Conservation (phyloP, 1,140 invertebrate species). For the Pogonomyrmex californicus region DNA sequence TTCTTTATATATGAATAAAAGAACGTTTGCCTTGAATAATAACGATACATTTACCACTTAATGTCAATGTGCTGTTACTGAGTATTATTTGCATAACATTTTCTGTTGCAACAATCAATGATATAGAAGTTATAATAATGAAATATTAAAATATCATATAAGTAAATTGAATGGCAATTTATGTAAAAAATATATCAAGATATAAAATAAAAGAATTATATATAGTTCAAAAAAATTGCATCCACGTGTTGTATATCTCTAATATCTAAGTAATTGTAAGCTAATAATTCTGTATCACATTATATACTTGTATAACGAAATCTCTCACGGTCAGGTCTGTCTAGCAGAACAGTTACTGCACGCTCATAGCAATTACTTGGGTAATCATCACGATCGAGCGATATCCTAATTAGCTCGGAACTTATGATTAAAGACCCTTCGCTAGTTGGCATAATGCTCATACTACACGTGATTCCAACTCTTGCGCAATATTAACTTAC, state of each 20-base stretch:
- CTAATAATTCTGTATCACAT: constrained; percentile 8
- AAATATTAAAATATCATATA: constrained; percentile 17
- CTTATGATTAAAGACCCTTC: constrained; percentile 17
- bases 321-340: constrained; percentile 27
- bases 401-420: constrained; percentile 29
- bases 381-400: constrained; percentile 22
- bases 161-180: constrained; percentile 29
- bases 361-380: not conserved
- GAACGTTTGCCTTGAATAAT: not conserved
- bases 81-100: constrained; percentile 19
- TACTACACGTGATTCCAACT: not conserved
- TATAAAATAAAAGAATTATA: constrained; percentile 34
- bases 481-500: constrained; percentile 1
- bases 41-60: constrained; percentile 13
- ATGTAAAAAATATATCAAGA: constrained; percentile 5
- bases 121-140: constrained; percentile 22
- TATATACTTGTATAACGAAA: constrained; percentile 16
- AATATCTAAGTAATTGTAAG: constrained; percentile 14
- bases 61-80: not conserved
- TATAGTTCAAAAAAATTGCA: constrained; percentile 35
- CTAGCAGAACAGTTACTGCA: constrained; percentile 9
- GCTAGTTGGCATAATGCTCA: not conserved
- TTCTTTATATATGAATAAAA: not conserved
- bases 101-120: constrained; percentile 23
- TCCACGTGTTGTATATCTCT: not conserved